Conservation (phyloP, 2,113 vertebrate genomes). For the Aegypius monachus region DNA sequence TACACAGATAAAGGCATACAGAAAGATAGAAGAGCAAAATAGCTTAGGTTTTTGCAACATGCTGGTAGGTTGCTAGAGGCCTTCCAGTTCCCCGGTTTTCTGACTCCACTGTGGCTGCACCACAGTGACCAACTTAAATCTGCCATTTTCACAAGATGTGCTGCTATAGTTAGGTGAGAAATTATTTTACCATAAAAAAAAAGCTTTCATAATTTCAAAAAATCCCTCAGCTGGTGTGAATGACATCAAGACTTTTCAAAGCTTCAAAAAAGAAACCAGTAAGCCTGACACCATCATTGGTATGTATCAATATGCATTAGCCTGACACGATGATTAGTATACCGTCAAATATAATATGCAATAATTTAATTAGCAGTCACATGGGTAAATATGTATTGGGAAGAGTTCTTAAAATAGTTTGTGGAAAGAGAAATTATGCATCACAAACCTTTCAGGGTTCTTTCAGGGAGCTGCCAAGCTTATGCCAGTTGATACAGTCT, state of each 20-base stretch:
- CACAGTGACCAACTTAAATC: neutral
- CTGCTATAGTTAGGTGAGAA: neutral
- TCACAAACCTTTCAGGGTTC: neutral
- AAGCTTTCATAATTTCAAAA: neutral
- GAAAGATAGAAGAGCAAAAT: neutral
- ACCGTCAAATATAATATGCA: neutral
- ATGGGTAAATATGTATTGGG: neutral
- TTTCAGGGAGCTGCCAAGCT: neutral
- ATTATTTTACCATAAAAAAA: neutral
- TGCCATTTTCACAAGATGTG: neutral
- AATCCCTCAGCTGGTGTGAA: neutral
- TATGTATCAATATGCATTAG: neutral
- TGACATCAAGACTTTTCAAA: neutral
- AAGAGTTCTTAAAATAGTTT: slow-evolving; percentile 1
- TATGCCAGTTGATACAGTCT: neutral
- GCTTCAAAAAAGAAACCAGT: neutral
- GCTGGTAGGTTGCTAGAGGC: neutral
- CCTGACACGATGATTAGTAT: neutral
- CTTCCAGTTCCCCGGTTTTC: neutral
- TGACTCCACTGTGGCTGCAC: neutral
- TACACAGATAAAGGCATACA: fast-evolving
- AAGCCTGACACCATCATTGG: neutral
- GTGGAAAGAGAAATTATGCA: neutral
- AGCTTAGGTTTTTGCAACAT: neutral
- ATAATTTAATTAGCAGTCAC: slow-evolving; percentile 32